phyloP scores from a whole-genome alignment of 2,888 invertebrate genomes.

The Yponomeuta plumbellus region DNA sequence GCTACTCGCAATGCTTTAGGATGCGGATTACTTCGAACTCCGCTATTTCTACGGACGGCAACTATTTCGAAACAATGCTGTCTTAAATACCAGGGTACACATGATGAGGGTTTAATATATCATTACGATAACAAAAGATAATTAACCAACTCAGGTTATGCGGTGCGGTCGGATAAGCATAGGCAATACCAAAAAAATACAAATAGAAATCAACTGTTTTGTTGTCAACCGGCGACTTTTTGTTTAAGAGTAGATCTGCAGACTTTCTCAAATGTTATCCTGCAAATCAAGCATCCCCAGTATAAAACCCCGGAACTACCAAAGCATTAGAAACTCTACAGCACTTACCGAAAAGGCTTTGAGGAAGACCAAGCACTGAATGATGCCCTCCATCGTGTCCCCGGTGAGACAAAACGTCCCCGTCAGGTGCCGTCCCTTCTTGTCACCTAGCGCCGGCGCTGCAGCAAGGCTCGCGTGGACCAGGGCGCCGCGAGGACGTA shows the following conservation, averaged over 20 bases:
- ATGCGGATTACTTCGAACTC: constrained; percentile 25
- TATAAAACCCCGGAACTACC: neutral
- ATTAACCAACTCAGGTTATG: too few relatives aligned
- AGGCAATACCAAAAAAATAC: too few relatives aligned
- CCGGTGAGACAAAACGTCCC: constrained; percentile 93
- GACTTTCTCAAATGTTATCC: too few relatives aligned
- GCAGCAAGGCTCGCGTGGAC: constrained; percentile 87
- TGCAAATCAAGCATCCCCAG: neutral
- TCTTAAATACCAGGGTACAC: too few relatives aligned
- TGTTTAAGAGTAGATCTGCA: too few relatives aligned
- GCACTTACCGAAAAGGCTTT: constrained; percentile 94
- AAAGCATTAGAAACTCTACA: neutral
- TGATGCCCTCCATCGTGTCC: constrained; percentile 95
- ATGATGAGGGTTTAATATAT: too few relatives aligned
- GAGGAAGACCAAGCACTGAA: constrained; percentile 93
- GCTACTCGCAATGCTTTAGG: constrained; percentile 44
- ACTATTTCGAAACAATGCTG: neutral
- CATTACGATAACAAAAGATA: too few relatives aligned
- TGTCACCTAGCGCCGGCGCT: constrained; percentile 81
- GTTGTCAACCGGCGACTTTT: too few relatives aligned
- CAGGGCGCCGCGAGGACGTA: constrained; percentile 81
- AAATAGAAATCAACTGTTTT: too few relatives aligned
- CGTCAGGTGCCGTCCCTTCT: constrained; percentile 88
- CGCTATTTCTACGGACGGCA: constrained; percentile 2
- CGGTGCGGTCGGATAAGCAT: too few relatives aligned